A percentile compares a stretch with the other conserved stretches of the same genome.
phyloP scores from a whole-genome alignment of 2,797 vertebrate genomes.

The Anisognathus igniventris region DNA sequence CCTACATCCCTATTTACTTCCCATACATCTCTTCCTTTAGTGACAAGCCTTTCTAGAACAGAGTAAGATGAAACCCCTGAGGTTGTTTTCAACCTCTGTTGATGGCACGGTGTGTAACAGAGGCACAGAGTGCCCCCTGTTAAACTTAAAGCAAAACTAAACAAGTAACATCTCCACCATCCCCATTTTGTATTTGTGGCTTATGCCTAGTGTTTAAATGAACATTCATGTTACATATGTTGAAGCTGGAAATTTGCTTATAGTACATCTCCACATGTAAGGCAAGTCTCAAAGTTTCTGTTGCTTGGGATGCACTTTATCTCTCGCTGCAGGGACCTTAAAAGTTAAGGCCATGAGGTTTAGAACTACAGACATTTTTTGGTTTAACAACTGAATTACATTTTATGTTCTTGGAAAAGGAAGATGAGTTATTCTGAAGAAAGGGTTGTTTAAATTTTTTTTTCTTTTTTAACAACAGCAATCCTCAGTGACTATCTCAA shows the following conservation, averaged over 20 bases:
- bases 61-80: background rate
- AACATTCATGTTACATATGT: accelerated
- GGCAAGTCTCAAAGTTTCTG: background rate
- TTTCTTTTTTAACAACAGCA: background rate
- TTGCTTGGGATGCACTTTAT: background rate
- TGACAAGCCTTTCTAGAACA: background rate
- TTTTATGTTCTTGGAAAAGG: background rate
- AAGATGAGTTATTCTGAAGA: background rate
- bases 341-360: background rate
- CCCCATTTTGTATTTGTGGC: background rate
- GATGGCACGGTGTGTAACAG: accelerated
- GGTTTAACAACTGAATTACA: background rate
- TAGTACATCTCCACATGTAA: background rate
- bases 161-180: background rate
- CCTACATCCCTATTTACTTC: accelerated
- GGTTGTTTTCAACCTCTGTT: background rate
- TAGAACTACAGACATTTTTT: background rate
- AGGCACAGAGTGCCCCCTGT: accelerated
- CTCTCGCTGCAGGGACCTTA: accelerated
- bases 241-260: background rate
- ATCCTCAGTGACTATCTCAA: background rate
- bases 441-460: background rate
- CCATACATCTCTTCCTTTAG: background rate
- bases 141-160: background rate
- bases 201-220: background rate